Evolutionary conservation across 2,113 vertebrate genomes (phyloP).

Genomic region (Podarcis muralis): DNA sequence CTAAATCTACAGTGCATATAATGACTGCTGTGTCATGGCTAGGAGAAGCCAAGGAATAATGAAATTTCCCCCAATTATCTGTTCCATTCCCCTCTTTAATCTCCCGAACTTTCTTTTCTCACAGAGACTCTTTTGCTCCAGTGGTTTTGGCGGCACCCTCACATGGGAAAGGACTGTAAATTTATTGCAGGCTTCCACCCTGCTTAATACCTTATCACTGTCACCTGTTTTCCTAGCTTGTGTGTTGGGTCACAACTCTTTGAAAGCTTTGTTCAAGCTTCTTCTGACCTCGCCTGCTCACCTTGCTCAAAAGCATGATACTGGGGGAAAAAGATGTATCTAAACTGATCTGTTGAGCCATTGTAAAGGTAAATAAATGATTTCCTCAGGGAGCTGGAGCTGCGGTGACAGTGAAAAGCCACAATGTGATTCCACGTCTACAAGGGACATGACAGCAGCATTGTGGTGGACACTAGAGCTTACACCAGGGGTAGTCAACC

Average conservation of each 20-base stretch:
- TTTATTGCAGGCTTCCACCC: not conserved
- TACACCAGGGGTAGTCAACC: no score
- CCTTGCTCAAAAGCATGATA: not conserved
- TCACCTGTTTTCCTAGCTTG: not conserved
- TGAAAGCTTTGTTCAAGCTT: not conserved
- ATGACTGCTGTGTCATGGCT: not conserved
- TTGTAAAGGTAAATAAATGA: not conserved
- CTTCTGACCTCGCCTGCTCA: not conserved
- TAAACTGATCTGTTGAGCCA: not conserved
- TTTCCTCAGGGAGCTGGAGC: not conserved
- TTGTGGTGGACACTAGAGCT: not conserved
- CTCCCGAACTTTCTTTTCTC: not conserved
- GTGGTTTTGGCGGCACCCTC: not conserved
- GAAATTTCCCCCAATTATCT: constrained; percentile 20
- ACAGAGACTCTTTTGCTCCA: not conserved
- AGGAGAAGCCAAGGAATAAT: not conserved
- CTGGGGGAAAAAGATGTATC: not conserved
- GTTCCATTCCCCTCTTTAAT: constrained; percentile 23
- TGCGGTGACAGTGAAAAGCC: not conserved
- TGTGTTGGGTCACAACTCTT: not conserved
- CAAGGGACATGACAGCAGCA: not conserved
- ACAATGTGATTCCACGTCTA: not conserved
- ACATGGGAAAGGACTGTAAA: constrained; percentile 1
- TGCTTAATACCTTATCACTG: constrained; percentile 1
- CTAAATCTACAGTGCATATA: not conserved